Conservation (phyloP, 2,797 vertebrate species). For the Poecilia gillii region DNA sequence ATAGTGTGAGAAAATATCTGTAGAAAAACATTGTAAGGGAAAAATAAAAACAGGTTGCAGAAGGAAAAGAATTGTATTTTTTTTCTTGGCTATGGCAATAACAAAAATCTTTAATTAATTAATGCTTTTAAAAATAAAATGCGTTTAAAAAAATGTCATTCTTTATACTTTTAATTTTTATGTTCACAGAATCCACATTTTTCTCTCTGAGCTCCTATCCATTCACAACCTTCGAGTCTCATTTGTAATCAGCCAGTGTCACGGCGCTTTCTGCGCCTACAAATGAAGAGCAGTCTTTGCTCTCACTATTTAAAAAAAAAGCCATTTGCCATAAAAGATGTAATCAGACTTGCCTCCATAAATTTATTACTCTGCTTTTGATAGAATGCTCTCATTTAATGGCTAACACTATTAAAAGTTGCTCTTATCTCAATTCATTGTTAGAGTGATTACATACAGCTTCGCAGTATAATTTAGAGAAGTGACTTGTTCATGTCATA, state of each 20-base stretch:
- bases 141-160: background rate
- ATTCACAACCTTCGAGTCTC: background rate
- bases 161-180: background rate
- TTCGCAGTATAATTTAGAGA: constrained; percentile 1
- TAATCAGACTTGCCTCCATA: constrained; percentile 24
- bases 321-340: constrained; percentile 23
- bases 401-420: constrained; percentile 3
- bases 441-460: constrained; percentile 6
- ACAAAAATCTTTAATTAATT: background rate
- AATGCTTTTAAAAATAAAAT: background rate
- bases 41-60: background rate
- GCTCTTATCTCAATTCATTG: background rate
- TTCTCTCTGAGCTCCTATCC: background rate
- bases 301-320: constrained; percentile 11
- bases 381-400: constrained; percentile 7
- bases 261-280: background rate
- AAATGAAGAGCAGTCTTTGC: constrained; percentile 31
- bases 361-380: constrained; percentile 14
- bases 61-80: background rate
- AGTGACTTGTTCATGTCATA: constrained; percentile 18
- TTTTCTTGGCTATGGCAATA: background rate
- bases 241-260: constrained; percentile 14
- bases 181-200: background rate
- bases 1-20: background rate
- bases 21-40: background rate